Evolutionary conservation across 2,888 invertebrate genomes (phyloP).

Genomic region (Zele albiditarsus): DNA sequence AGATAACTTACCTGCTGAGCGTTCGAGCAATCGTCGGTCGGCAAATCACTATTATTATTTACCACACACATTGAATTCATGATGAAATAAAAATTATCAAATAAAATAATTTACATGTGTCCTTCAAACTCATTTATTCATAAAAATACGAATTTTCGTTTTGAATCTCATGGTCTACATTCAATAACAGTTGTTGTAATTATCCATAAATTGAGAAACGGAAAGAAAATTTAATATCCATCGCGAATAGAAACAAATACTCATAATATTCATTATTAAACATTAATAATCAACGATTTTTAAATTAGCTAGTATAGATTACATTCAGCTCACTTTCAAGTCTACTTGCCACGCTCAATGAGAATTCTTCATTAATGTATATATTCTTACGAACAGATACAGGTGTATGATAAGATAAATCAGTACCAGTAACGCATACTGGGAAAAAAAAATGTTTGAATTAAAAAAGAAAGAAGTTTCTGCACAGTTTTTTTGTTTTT

Average conservation of each 20-base stretch:
- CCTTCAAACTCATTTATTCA: slow-evolving; percentile 60
- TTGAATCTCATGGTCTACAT: slow-evolving; percentile 57
- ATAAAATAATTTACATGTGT: neutral
- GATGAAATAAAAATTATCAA: neutral
- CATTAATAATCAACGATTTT: slow-evolving; percentile 5
- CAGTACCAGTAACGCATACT: neutral
- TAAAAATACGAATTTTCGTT: slow-evolving; percentile 68
- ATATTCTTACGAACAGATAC: slow-evolving; percentile 1
- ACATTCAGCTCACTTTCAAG: neutral
- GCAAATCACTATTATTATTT: neutral
- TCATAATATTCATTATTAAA: neutral
- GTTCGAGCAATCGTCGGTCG: neutral
- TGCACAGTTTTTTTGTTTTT: neutral
- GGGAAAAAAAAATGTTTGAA: neutral
- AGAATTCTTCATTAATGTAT: neutral
- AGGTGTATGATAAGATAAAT: neutral
- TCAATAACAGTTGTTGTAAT: slow-evolving; percentile 56
- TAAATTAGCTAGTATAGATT: slow-evolving; percentile 1
- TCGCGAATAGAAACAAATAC: neutral
- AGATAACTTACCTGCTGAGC: neutral
- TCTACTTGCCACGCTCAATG: neutral
- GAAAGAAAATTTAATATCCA: neutral
- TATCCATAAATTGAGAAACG: slow-evolving; percentile 32
- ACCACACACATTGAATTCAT: no score
- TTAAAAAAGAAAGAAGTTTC: slow-evolving; percentile 20